These are phyloP conservation scores for Clarias fuscus DNA, from an alignment of 2,797 vertebrate genomes.

Conservation along the genomic window DNA sequence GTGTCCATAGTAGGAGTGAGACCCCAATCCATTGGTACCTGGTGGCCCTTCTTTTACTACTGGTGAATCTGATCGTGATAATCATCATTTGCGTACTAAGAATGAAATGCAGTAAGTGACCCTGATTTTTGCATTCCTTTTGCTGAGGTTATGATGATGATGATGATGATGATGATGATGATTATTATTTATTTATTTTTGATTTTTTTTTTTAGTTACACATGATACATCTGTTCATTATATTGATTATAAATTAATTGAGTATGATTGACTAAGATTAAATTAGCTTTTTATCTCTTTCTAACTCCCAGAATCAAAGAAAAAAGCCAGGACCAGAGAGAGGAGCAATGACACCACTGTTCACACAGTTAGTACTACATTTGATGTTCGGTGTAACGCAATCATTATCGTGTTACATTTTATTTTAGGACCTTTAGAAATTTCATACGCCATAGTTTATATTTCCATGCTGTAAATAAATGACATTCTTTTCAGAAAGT, in stretches of 20 bases:
- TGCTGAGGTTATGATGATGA: neutral
- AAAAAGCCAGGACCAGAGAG: neutral
- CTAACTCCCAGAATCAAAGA: neutral
- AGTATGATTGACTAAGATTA: neutral
- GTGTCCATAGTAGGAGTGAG: neutral
- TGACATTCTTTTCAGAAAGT: neutral
- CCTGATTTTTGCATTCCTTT: neutral
- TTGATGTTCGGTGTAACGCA: neutral
- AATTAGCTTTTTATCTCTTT: neutral
- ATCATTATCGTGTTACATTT: neutral
- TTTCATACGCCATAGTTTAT: too few species aligned
- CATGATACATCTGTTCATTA: neutral
- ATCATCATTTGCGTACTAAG: neutral
- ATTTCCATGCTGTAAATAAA: neutral
- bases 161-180: neutral
- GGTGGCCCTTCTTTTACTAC: neutral
- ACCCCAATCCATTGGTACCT: neutral
- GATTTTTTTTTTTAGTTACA: neutral
- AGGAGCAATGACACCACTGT: neutral
- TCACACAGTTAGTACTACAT: neutral
- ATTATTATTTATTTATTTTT: neutral
- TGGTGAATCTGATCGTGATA: conserved; percentile 12
- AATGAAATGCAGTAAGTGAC: conserved; percentile 28
- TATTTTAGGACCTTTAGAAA: neutral
- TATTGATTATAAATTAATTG: neutral